Percentiles rank a stretch among this genome's conserved stretches.
Conservation (phyloP, 35 echinoderm and acorn worm species). For the Heliocidaris tuberculata region DNA sequence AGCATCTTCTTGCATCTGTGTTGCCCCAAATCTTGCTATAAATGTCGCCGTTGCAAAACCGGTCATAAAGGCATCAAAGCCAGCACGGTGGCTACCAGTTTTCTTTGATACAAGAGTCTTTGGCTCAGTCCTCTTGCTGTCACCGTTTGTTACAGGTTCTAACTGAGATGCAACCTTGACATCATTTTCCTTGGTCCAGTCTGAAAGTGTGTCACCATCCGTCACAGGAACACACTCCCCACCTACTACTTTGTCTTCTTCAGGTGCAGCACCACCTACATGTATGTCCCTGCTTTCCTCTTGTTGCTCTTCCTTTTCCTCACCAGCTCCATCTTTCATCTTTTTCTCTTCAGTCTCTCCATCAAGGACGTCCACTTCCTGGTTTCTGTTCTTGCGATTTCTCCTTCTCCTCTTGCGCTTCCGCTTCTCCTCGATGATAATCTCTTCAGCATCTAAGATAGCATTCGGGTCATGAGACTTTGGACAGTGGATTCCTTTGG, state of each 20-base stretch:
- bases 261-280: not conserved
- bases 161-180: not conserved
- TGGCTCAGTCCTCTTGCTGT: not conserved
- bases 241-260: not conserved
- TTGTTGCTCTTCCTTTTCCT: constrained; percentile 7
- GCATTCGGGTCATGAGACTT: constrained; percentile 80
- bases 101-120: constrained; percentile 25
- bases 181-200: not conserved
- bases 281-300: constrained; percentile 22
- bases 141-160: not conserved
- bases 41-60: constrained; percentile 82
- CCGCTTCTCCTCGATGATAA: constrained; percentile 51
- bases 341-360: constrained; percentile 34
- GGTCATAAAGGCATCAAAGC: constrained; percentile 99
- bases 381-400: constrained; percentile 52
- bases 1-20: not conserved
- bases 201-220: not conserved
- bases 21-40: constrained; percentile 30
- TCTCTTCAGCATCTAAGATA: constrained; percentile 72
- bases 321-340: constrained; percentile 2
- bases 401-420: constrained; percentile 57
- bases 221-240: not conserved
- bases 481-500: constrained; percentile 58
- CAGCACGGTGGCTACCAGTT: constrained; percentile 80
- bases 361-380: not conserved